Base-by-base conservation (phyloP, 2,888 invertebrate species). In the Andrena dorsata region DNA sequence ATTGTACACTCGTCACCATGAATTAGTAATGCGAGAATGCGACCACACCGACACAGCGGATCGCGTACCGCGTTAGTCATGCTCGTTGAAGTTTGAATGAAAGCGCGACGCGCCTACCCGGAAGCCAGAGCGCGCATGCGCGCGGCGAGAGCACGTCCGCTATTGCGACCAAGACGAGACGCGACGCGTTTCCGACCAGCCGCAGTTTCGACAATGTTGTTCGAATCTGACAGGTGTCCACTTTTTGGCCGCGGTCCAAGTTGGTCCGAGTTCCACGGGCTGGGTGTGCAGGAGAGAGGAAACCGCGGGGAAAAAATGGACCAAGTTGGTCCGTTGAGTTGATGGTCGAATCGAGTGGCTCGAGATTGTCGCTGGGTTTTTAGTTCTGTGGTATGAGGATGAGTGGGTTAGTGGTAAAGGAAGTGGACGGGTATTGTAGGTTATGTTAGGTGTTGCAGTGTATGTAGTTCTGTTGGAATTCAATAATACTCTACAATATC, bases 1-100 rank as follows among this genome's bases (percentile, higher is more conserved):
- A 72, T 77, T 51, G 60, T 73, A 35, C 28, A 30, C 20, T n/a
- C 20, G 2, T 41, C 7, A 6, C 26, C 10, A 58, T 35, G 77
- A 77, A 77, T 73, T 77, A 66, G 58, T 73, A 77, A 73, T 51
- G 32, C 28, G 65, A 77, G 41, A 16, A 16, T 1, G 65, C 35
- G 30, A 77, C 49, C 60, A 30, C 63, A n/a, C 10, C 23, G n/a
- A 32, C 47, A 56, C 28, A 41, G 16, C 58, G 4, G n/a, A 5
- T 35, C 35, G 28, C 20, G 65, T 77, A 32, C 5, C 28, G 71
- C 49, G 63, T 60, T 51, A 23, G 51, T 60, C 49, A 76, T 32
- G 49, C 20, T 23, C 20, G 47, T 58, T 28, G 49, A 53, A 56
- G 49, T 68, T 68, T 41, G 75, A 75, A 68, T 61, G 51, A 75